Percentiles rank a stretch among this genome's conserved stretches.
phyloP scores from a whole-genome alignment of 2,888 invertebrate species.

The Cheilosia soror region DNA sequence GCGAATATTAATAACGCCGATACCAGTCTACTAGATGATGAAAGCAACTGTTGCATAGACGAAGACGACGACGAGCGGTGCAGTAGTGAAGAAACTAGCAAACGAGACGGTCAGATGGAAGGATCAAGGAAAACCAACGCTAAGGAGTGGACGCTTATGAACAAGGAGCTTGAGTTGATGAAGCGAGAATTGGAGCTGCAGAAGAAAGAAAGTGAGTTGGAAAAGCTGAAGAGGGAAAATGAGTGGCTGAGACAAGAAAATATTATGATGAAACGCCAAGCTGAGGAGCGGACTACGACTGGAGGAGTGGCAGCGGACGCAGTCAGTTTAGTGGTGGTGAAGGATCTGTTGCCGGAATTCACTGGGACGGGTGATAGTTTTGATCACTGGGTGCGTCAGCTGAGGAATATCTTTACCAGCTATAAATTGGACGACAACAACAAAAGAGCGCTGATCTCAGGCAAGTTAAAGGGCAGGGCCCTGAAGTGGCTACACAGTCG shows the following conservation, averaged over 20 bases:
- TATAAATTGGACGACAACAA: conserved; percentile 59
- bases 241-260: background rate
- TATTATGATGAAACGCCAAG: background rate
- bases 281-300: conserved; percentile 2
- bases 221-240: conserved; percentile 5
- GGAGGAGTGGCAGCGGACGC: background rate
- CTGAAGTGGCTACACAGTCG: conserved; percentile 49
- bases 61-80: no score
- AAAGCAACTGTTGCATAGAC: no score
- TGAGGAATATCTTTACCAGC: conserved; percentile 18
- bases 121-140: no score
- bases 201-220: background rate
- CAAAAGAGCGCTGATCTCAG: conserved; percentile 49
- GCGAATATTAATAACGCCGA: no score
- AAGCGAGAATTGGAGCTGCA: no score
- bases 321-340: conserved; percentile 13
- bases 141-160: no score
- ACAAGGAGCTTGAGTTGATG: no score
- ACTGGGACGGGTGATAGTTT: background rate
- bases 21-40: no score
- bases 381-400: conserved; percentile 28
- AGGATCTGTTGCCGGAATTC: conserved; percentile 19
- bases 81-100: no score
- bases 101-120: no score
- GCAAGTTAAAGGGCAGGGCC: conserved; percentile 49